Base-by-base conservation (phyloP, 2,888 invertebrate genomes). In the Polia nebulosa region DNA sequence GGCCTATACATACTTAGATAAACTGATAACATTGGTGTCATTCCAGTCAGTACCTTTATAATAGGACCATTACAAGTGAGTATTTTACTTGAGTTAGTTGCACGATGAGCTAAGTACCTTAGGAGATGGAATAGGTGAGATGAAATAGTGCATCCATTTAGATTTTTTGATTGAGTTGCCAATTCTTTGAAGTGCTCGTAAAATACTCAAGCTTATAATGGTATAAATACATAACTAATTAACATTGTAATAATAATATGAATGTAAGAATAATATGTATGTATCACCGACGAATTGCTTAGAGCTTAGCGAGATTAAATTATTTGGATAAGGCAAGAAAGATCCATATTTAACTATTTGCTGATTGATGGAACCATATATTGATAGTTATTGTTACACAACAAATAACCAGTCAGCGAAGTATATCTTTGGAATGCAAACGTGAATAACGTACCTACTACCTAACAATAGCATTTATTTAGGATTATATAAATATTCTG, bases 291-390 rank as follows among this genome's bases (percentile, higher is more conserved):
- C 62, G 53, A 74, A 80, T 78, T 74, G 78, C 82, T 84, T 84
- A 80, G 76, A 84, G 83, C 84, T 82, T 80, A 83, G 84, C 82
- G 66, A 83, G 72, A 80, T 82, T 83, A 76, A 72, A 76, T 68
- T 81, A 83, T 82, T 78, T 82, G 62, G 64, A 57, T 80, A 78
- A 83, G 84, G 84, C 84, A 82, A 83, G 80, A 76, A 74, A 76
- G 25, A 80, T 71, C 55, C 64, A 59, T 70, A 78, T 45, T 65
- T 41, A 60, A 64, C 57, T 73, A 78, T 65, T 71, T 58, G 64
- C 51, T 72, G 70, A 60, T 71, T 59, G 62, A 45, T 75, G 52
- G 56, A 68, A 74, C 64, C 29, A 66, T 68, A 29, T 64, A 44
- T n/a, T 64, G 32, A 67, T 74, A 65, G 59, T 63, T 61, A 68